Evolutionary conservation across 2,888 invertebrate genomes (phyloP), one percentile per base, ranked within the genome.

Genomic region (Ophion ventricosus): DNA sequence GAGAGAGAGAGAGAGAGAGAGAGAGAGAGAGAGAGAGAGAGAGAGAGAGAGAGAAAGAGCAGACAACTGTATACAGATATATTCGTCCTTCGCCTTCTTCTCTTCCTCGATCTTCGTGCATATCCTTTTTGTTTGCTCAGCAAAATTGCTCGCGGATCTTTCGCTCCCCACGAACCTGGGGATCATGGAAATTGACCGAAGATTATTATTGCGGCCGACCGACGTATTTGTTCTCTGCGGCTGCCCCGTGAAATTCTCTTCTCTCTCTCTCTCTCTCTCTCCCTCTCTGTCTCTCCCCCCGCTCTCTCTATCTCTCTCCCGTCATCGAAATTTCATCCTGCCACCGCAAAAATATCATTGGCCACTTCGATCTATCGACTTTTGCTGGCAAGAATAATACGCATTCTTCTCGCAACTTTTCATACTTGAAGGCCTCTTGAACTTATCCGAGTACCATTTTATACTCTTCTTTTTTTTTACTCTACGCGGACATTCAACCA

Each of bases 91-190:
- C 43, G 43, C 14, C 43, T 14, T 43, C 43, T 43, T 11, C 14
- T 1, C 43, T 11, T 43, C 43, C 75, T 29, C n/a, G n/a, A n/a
- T 54, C 40, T 57, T 35, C 57, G 25, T 72, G 49, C 84, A 85
- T 85, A 86, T 86, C 87, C 89, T 92, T 92, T 92, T 91, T 93
- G 92, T 93, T 93, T 93, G 91, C 87, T 90, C 92, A 92, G 89
- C 85, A 86, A 91, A 91, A 92, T 92, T 92, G 91, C 90, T 89
- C 87, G 87, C 74, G 67, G 77, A 88, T 89, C 88, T 88, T 88
- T 87, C 70, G 4, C 56, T 40, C 69, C 57, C 29, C 63, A 43
- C 43, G 54, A 40, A 57, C 63, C 57, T 64, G 56, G 76, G 23
- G 79, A 80, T 88, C 90, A 87, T 89, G 89, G 88, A 91, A 93